Evolutionary conservation across 2,888 invertebrate genomes (phyloP).

Genomic region (Phaedon cochleariae): DNA sequence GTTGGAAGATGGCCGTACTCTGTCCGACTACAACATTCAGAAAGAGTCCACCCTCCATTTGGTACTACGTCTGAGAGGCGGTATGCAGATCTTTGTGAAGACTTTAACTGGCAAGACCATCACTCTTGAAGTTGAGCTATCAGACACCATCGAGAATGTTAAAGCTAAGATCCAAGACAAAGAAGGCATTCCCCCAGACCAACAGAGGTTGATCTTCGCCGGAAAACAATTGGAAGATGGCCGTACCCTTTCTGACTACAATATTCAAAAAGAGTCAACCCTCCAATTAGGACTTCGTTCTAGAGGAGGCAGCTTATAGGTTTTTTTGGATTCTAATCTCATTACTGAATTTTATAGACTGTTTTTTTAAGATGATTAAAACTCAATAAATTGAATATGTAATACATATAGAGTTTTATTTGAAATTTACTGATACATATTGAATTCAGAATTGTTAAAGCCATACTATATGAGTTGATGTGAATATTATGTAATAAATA

Average conservation of each 20-base stretch:
- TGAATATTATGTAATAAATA: too few species aligned
- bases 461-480: too few species aligned
- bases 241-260: conserved; percentile 71
- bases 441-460: too few species aligned
- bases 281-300: conserved; percentile 55
- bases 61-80: neutral
- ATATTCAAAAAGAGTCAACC: conserved; percentile 70
- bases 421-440: conserved; percentile 1
- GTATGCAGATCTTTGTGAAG: conserved; percentile 68
- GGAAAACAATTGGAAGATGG: conserved; percentile 78
- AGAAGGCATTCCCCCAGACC: conserved; percentile 83
- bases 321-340: neutral
- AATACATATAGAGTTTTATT: neutral
- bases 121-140: conserved; percentile 67
- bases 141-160: conserved; percentile 69
- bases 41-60: conserved; percentile 68
- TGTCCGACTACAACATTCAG: conserved; percentile 72
- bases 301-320: neutral
- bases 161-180: conserved; percentile 70
- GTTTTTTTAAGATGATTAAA: neutral
- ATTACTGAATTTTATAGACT: neutral
- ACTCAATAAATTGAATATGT: neutral
- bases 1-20: conserved; percentile 73
- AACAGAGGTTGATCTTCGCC: conserved; percentile 84
- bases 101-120: conserved; percentile 69